These are phyloP conservation scores for Coregonus suidteri DNA, from an alignment of 2,797 vertebrate genomes.

Conservation along the genomic window DNA sequence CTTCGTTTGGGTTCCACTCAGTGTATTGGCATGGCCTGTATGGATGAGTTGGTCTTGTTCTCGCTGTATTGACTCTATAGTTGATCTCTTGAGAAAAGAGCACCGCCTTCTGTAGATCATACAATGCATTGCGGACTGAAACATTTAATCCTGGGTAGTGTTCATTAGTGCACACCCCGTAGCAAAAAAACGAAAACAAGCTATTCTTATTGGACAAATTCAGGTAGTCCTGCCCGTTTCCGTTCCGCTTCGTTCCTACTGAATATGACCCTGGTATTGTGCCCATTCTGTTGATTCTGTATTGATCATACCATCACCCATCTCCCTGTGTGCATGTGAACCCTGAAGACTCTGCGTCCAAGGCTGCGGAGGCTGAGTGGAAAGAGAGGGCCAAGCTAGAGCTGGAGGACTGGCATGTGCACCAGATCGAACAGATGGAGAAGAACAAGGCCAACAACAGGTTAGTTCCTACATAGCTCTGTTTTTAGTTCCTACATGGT, in stretches of 20 bases:
- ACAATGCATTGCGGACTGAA: not conserved
- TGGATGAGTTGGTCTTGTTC: not conserved
- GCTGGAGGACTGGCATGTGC: conserved; percentile 96
- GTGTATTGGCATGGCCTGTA: not conserved
- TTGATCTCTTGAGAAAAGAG: not conserved
- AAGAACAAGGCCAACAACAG: conserved; percentile 97
- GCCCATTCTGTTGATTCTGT: not conserved
- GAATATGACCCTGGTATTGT: not conserved
- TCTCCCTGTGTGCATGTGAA: conserved; percentile 5
- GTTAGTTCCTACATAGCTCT: conserved; percentile 59
- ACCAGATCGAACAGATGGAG: conserved; percentile 95
- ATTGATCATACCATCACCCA: not conserved
- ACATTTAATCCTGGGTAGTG: too few species aligned
- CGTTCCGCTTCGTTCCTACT: not conserved
- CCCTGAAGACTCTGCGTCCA: conserved; percentile 87
- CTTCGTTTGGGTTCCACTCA: too few species aligned
- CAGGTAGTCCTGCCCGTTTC: too few species aligned
- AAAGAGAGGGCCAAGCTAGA: conserved; percentile 94
- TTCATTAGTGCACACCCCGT: too few species aligned
- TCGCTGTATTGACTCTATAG: not conserved
- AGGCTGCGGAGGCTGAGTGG: conserved; percentile 91
- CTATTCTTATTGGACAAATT: too few species aligned
- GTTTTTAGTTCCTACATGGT: not conserved
- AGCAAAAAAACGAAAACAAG: too few species aligned
- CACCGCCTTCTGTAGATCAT: not conserved